Conservation (phyloP, 2,797 vertebrate genomes). For the Furcifer pardalis region DNA sequence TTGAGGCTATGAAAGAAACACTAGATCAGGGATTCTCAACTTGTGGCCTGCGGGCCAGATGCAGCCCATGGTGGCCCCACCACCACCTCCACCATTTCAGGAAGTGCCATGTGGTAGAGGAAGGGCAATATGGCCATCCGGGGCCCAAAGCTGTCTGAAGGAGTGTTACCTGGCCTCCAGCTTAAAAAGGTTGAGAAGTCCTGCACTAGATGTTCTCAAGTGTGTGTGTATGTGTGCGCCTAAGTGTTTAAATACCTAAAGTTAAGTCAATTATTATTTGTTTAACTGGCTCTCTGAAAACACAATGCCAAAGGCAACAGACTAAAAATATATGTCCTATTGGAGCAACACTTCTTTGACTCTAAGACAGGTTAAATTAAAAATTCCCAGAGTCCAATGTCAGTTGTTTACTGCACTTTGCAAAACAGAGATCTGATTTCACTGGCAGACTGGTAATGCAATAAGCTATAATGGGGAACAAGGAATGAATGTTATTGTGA, state of each 20-base stretch:
- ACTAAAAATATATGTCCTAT: slow-evolving; percentile 22
- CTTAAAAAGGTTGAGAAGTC: too few species aligned
- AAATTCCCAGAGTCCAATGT: slow-evolving; percentile 36
- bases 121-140: too few species aligned
- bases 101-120: too few species aligned
- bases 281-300: slow-evolving; percentile 31
- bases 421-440: slow-evolving; percentile 53
- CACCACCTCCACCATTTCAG: too few species aligned
- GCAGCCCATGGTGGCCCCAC: too few species aligned
- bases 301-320: slow-evolving; percentile 51
- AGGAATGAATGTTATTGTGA: slow-evolving; percentile 38
- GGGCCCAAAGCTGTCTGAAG: too few species aligned
- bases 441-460: slow-evolving; percentile 37
- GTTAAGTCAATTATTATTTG: slow-evolving; percentile 21
- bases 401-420: slow-evolving; percentile 49
- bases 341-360: slow-evolving; percentile 45
- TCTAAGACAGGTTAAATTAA: slow-evolving; percentile 60
- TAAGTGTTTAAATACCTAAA: too few species aligned
- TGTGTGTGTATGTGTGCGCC: too few species aligned
- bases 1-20: slow-evolving; percentile 10
- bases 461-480: slow-evolving; percentile 15
- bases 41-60: too few species aligned
- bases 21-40: too few species aligned
- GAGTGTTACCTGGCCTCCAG: too few species aligned
- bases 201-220: too few species aligned